These are phyloP conservation scores for Periplaneta americana DNA, from an alignment of 1,140 invertebrate genomes.

Conservation along the genomic window DNA sequence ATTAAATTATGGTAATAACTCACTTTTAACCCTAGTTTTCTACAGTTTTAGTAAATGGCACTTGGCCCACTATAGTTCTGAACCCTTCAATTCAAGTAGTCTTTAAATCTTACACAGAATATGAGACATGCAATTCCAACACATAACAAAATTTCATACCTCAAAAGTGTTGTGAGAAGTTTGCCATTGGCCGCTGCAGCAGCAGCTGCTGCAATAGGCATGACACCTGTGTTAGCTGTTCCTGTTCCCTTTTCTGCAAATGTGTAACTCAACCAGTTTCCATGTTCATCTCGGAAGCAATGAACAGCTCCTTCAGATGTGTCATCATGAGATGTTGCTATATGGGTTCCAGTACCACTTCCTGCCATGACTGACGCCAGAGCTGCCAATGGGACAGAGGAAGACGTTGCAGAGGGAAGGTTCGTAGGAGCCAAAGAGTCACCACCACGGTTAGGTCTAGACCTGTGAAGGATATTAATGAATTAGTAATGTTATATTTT, in stretches of 20 bases:
- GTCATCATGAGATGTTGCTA: slow-evolving; percentile 81
- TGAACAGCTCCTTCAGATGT: slow-evolving; percentile 83
- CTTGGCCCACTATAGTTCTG: background rate
- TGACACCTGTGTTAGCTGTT: slow-evolving; percentile 41
- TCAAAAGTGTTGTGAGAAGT: slow-evolving; percentile 22
- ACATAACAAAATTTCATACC: slow-evolving; percentile 18
- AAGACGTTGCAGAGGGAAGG: background rate
- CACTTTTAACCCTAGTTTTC: background rate
- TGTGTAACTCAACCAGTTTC: slow-evolving; percentile 70
- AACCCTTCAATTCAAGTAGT: background rate
- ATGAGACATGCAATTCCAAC: background rate
- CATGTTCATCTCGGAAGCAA: slow-evolving; percentile 59
- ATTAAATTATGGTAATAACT: background rate
- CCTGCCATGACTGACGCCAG: slow-evolving; percentile 17
- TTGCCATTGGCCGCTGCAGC: slow-evolving; percentile 24
- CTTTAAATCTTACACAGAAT: background rate
- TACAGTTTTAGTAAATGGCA: background rate
- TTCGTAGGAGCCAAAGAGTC: background rate
- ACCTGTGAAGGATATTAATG: background rate
- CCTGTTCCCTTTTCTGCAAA: slow-evolving; percentile 73
- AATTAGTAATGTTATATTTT: too few relatives aligned
- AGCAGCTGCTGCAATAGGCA: slow-evolving; percentile 28
- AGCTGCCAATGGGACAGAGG: slow-evolving; percentile 4
- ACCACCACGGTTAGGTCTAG: background rate
- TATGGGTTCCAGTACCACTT: slow-evolving; percentile 47